Base-by-base conservation (phyloP, 2,113 vertebrate species). In the Phoxinus phoxinus region DNA sequence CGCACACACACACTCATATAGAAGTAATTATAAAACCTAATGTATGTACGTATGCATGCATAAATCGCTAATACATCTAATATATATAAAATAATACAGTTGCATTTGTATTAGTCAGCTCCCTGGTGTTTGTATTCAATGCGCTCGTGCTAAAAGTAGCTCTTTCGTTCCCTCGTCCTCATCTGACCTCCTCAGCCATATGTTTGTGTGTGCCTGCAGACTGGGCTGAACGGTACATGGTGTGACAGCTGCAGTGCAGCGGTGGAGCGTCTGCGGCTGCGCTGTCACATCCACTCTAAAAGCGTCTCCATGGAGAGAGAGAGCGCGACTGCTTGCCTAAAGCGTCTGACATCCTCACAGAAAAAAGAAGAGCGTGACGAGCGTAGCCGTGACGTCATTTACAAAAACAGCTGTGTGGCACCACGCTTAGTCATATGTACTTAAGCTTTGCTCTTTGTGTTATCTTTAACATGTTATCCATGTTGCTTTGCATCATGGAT, bases 161-260 rank as follows among this genome's bases (percentile, higher is more conserved):
- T 51, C 88, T 80, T 84, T 63, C 44, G 86, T 86, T 92, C 84
- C 65, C 32, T 63, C 92, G 90, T 94, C 93, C 91, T 89, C 77
- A 85, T 65, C 41, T 93, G 93, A 94, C 91, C 93, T 90, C 89
- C 65, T 82, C 37, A 25, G 85, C 87, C 89, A 90, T 90, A 90
- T 89, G 88, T 85, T 19, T 80, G 53, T 73, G 51, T 71, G 32
- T 51, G 59, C 87, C 78, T 81, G 84, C 88, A 89, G 87, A 90
- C 80, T 23, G 61, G 84, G 19, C 61, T 86, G 69, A 80, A 25
- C 53, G 65, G 84, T 56, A 84, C 58, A 81, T 48, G n/a, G 76
- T 72, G 72, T 69, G 78, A 37, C 67, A 61, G 84, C 48, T 58
- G 58, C 69, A 71, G 53, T 74, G 23, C 56, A 65, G 72, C 21